Base-by-base conservation (phyloP, 2,113 vertebrate genomes). In the Epinephelus lanceolatus region DNA sequence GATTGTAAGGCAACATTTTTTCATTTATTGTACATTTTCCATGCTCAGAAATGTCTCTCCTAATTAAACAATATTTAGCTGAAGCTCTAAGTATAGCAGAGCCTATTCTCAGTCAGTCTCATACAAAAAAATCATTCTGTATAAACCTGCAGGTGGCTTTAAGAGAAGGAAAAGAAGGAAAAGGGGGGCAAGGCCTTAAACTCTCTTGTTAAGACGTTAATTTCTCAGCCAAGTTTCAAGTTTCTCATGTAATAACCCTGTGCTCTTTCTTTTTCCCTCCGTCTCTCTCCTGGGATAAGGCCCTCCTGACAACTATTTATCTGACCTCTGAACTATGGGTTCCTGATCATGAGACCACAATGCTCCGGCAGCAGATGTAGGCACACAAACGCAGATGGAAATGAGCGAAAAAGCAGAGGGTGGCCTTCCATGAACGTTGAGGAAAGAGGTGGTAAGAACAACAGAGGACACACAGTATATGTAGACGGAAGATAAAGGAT, bases 231-330 rank as follows among this genome's bases (percentile, higher is more conserved):
- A 71, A 30, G 81, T 56, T 86, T 89, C 37, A 66, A 25, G 47
- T 84, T 86, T 68, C 78, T 70, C 56, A 59, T 67, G n/a, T 53
- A 81, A 78, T 71, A 77, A 77, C 37, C 60, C 2, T 15, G 0
- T 21, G 57, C 12, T n/a, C 52, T 78, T 74, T 90, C 88, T 30
- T 2, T 55, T n/a, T n/a, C 47, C 66, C 78, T 70, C n/a, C 80
- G 57, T 71, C 30, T 67, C 89, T 51, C 6, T 47, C 89, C 51
- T 51, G 89, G 85, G 91, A 92, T n/a, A 72, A 81, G 80, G 84
- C 74, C 59, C 78, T 68, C 76, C 83, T 65, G 71, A 91, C 83
- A 93, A 89, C 89, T 90, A 91, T 93, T 93, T 93, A 74, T 91
- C 87, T 91, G 89, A 90, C 89, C 89, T 89, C 68, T 88, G 90